phyloP scores from a whole-genome alignment of 2,888 invertebrate species.

The Calameuta idolon region DNA sequence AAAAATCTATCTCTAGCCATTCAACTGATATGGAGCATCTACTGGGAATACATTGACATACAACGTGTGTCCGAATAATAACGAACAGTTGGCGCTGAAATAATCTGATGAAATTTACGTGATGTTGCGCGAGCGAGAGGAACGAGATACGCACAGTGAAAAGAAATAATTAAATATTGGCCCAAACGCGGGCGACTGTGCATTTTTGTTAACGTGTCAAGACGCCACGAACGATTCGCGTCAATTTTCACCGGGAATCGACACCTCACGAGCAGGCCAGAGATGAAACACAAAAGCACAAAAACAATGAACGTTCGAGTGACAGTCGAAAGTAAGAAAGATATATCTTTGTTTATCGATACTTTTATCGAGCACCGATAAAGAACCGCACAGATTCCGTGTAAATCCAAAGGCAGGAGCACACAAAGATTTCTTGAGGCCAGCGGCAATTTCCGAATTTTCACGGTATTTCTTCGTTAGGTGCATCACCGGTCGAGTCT shows the following conservation, averaged over 20 bases:
- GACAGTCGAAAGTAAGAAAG: not conserved
- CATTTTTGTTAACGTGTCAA: not conserved
- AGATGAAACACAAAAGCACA: not conserved
- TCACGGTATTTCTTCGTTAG: not conserved
- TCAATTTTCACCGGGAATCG: too few species aligned
- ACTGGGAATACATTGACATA: not conserved
- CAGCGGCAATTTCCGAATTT: not conserved
- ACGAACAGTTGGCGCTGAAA: not conserved
- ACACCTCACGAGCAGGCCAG: not conserved
- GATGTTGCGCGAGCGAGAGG: not conserved
- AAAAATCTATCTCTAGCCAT: not conserved
- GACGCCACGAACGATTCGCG: not conserved
- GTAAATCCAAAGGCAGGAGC: not conserved
- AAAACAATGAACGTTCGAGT: not conserved
- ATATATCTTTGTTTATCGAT: too few species aligned
- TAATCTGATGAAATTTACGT: not conserved
- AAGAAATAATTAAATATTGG: not conserved
- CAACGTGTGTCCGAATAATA: not conserved
- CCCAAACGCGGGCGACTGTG: not conserved
- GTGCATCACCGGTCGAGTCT: not conserved
- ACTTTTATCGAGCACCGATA: not conserved
- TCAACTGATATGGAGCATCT: too few species aligned
- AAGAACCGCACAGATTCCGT: not conserved
- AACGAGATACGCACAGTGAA: not conserved
- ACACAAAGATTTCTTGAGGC: not conserved